Percentiles rank a stretch among this genome's conserved stretches.
Evolutionary conservation across 1,140 invertebrate species (phyloP).

Genomic region (Pemphigus obesinymphae): DNA sequence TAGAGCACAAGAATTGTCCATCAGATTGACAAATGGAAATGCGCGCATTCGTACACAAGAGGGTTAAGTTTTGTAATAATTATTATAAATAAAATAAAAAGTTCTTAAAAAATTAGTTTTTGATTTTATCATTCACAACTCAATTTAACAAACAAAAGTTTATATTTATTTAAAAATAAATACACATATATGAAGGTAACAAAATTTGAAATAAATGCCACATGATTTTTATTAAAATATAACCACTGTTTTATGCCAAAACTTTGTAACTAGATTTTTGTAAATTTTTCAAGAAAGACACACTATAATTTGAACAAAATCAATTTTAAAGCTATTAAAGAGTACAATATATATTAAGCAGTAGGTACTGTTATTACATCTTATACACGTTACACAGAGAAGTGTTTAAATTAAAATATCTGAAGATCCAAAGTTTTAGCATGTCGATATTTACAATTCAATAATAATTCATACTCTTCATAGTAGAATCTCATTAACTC

Average conservation of each 20-base stretch:
- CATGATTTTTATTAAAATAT: neutral
- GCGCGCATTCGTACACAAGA: slow-evolving; percentile 95
- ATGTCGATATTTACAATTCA: neutral
- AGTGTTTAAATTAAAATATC: too few relatives aligned
- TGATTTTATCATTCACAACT: neutral
- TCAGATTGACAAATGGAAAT: slow-evolving; percentile 92
- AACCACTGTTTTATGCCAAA: too few relatives aligned
- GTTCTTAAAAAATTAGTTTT: neutral
- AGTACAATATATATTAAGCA: too few relatives aligned
- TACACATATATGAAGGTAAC: neutral
- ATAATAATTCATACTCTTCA: neutral
- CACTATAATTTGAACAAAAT: too few relatives aligned
- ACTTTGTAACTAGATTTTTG: too few relatives aligned
- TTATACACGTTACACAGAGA: too few relatives aligned
- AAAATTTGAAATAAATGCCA: slow-evolving; percentile 6
- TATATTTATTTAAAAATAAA: slow-evolving; percentile 9
- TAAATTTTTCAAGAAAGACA: too few relatives aligned
- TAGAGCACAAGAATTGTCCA: slow-evolving; percentile 90
- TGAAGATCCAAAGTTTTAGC: too few relatives aligned
- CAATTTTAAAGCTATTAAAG: too few relatives aligned
- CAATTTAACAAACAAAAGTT: neutral
- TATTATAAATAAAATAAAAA: slow-evolving; percentile 65
- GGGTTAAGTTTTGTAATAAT: slow-evolving; percentile 55
- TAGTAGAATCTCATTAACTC: neutral
- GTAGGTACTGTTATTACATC: too few relatives aligned